Percentiles rank a stretch among this genome's conserved stretches.
These are phyloP conservation scores for Cassiopea andromeda DNA, from an alignment of 30 jellyfish, hydroid and myxozoan genomes.

Conservation along the genomic window DNA sequence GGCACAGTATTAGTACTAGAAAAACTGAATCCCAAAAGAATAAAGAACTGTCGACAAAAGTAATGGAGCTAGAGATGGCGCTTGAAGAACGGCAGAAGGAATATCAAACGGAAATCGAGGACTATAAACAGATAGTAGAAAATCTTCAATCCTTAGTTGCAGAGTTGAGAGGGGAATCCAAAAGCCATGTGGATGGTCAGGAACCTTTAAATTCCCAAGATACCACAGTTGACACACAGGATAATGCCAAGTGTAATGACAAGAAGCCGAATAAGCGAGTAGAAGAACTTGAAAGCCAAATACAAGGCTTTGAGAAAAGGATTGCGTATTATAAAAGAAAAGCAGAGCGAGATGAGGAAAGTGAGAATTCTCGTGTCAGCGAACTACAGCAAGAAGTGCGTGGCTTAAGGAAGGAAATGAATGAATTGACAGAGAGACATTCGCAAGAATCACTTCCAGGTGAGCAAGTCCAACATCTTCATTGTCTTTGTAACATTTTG, in stretches of 20 bases:
- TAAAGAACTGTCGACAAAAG: slow-evolving; percentile 68
- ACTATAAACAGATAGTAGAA: slow-evolving; percentile 39
- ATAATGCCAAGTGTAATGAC: slow-evolving; percentile 4
- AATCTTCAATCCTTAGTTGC: slow-evolving; percentile 50
- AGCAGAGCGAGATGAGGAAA: slow-evolving; percentile 82
- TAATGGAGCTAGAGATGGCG: slow-evolving; percentile 65
- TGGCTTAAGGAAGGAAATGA: slow-evolving; percentile 77
- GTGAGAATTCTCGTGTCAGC: slow-evolving; percentile 79
- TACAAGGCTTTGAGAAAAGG: slow-evolving; percentile 89
- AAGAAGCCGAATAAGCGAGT: slow-evolving; percentile 58
- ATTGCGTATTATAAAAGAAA: slow-evolving; percentile 88
- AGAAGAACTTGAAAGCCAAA: slow-evolving; percentile 86
- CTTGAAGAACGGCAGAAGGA: slow-evolving; percentile 76
- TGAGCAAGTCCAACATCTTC: not conserved
- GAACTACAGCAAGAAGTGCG: slow-evolving; percentile 89
- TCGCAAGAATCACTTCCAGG: slow-evolving; percentile 56
- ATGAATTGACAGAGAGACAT: slow-evolving; percentile 51
- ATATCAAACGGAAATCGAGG: slow-evolving; percentile 67
- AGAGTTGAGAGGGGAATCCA: slow-evolving; percentile 56
- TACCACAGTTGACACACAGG: slow-evolving; percentile 12
- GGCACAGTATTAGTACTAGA: slow-evolving; percentile 91
- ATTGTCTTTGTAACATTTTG: too few species aligned
- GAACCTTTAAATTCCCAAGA: not conserved
- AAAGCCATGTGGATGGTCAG: not conserved
- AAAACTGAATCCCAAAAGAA: slow-evolving; percentile 86